Conservation (phyloP, 2,888 invertebrate genomes). For the Lasioglossum villosulum region DNA sequence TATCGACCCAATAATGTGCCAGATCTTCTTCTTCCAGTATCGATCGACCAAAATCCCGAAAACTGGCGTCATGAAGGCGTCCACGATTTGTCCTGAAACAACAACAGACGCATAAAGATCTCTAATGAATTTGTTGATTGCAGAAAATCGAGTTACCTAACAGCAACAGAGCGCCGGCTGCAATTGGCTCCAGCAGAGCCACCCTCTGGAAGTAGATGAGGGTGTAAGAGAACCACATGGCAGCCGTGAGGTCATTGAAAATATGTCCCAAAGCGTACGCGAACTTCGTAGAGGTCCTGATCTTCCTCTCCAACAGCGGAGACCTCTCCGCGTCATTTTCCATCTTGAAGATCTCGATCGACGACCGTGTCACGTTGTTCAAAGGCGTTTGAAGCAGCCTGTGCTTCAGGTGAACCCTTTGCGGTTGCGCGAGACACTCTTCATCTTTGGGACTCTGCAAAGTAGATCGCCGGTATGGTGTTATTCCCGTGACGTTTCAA, state of each 20-base stretch:
- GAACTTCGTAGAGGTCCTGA: conserved; percentile 75
- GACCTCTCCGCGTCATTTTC: conserved; percentile 65
- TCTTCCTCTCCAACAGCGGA: conserved; percentile 74
- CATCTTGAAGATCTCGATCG: conserved; percentile 38
- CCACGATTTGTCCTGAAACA: conserved; percentile 80
- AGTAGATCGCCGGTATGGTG: not conserved
- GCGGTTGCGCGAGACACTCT: not conserved
- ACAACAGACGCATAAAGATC: not conserved
- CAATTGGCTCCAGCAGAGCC: conserved; percentile 78
- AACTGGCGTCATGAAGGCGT: conserved; percentile 87
- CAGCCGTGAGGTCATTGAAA: conserved; percentile 85
- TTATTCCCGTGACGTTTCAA: conserved; percentile 8
- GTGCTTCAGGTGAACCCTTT: conserved; percentile 35
- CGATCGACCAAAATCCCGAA: conserved; percentile 93
- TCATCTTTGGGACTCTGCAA: conserved; percentile 25
- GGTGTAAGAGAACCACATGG: conserved; percentile 85
- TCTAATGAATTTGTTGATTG: not conserved
- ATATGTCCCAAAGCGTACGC: conserved; percentile 84
- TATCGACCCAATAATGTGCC: conserved; percentile 91
- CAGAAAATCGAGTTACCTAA: conserved; percentile 71
- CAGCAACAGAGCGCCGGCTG: conserved; percentile 80
- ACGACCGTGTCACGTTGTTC: not conserved
- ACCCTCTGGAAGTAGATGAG: conserved; percentile 84
- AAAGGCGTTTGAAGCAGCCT: not conserved
- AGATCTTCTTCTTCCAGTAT: conserved; percentile 91